Evolutionary conservation across 2,113 vertebrate species (phyloP).

Genomic region (Charina bottae): DNA sequence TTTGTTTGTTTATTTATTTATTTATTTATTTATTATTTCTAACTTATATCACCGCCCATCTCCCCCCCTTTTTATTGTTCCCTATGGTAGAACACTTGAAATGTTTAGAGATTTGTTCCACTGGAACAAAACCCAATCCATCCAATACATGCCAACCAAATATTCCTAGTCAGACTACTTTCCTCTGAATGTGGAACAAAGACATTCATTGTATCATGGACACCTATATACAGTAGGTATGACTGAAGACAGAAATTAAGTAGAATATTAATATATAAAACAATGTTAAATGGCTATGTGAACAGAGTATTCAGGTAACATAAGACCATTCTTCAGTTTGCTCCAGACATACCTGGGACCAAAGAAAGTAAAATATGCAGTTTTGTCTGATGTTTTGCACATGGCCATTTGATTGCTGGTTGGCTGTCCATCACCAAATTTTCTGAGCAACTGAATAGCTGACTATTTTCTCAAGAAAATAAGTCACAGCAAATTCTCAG

Average conservation of each 20-base stretch:
- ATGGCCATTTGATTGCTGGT: conserved; percentile 39
- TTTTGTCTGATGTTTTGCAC: conserved; percentile 16
- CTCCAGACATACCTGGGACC: not conserved
- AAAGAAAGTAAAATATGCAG: not conserved
- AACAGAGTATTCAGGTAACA: not conserved
- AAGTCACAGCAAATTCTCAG: conserved; percentile 64
- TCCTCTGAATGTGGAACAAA: not conserved
- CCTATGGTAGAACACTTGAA: not conserved
- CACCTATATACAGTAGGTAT: not conserved
- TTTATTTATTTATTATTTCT: too few relatives aligned
- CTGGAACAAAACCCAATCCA: not conserved
- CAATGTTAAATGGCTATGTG: not conserved
- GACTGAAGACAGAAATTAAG: not conserved
- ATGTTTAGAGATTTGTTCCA: not conserved
- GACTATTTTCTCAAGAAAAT: conserved; percentile 63
- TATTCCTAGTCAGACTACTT: not conserved
- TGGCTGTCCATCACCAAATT: conserved; percentile 48
- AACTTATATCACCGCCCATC: too few relatives aligned
- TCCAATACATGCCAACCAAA: not conserved
- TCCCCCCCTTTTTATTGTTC: not conserved
- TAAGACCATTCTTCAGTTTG: not conserved
- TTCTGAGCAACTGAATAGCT: conserved; percentile 44
- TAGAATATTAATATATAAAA: not conserved
- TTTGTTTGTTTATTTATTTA: too few relatives aligned
- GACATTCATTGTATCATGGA: not conserved